Conservation (phyloP, 2,113 vertebrate species). For the Dunckerocampus dactyliophorus region DNA sequence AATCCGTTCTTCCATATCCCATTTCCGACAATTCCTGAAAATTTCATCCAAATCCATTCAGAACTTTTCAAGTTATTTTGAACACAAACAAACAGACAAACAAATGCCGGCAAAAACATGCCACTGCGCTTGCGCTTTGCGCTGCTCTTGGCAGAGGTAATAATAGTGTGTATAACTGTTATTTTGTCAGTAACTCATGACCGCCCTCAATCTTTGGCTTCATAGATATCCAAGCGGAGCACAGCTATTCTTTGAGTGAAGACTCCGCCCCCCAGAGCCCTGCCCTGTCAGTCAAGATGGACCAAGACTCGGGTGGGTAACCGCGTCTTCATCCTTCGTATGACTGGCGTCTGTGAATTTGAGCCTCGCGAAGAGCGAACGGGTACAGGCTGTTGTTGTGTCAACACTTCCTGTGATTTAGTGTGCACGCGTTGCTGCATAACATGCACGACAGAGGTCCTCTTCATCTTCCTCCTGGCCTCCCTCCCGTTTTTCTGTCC, state of each 20-base stretch:
- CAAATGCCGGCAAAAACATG: too few species aligned
- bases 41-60: too few species aligned
- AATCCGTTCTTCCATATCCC: too few species aligned
- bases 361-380: background rate
- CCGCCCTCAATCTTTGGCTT: slow-evolving; percentile 24
- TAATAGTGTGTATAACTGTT: background rate
- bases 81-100: too few species aligned
- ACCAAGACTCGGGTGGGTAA: slow-evolving; percentile 83
- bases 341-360: background rate
- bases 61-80: too few species aligned
- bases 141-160: too few species aligned
- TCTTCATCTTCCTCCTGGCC: background rate
- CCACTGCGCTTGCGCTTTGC: too few species aligned
- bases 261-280: slow-evolving; percentile 98
- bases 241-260: slow-evolving; percentile 96
- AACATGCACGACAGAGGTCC: background rate
- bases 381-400: background rate
- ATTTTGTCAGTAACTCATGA: background rate
- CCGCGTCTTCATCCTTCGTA: background rate
- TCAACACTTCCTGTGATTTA: background rate
- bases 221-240: slow-evolving; percentile 93
- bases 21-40: too few species aligned
- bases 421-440: background rate
- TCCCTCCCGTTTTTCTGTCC: slow-evolving; percentile 3
- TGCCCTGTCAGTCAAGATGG: slow-evolving; percentile 88